Evolutionary conservation across 2,888 invertebrate species (phyloP).

Genomic region (Hyposoter dolosus): DNA sequence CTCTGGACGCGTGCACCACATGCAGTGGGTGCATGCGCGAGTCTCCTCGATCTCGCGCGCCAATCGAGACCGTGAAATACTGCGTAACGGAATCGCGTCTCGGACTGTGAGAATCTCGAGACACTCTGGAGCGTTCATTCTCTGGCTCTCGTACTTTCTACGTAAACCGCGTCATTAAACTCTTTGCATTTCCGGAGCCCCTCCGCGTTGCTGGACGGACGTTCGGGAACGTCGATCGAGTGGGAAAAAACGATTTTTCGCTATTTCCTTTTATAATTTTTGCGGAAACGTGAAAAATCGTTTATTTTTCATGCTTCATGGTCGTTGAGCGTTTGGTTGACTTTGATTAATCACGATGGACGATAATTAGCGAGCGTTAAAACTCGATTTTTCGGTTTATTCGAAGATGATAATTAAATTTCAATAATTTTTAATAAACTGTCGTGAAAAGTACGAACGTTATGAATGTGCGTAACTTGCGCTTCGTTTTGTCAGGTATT

Average conservation of each 20-base stretch:
- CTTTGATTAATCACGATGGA: not conserved
- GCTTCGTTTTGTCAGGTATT: constrained; percentile 26
- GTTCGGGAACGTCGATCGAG: not conserved
- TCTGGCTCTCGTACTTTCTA: constrained; percentile 25
- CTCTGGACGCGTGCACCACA: constrained; percentile 62
- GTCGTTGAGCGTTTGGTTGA: not conserved
- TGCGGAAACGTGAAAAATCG: not conserved
- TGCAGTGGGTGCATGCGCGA: constrained; percentile 55
- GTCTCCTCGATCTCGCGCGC: constrained; percentile 67
- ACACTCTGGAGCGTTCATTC: not conserved
- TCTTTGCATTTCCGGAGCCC: not conserved
- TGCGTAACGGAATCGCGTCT: constrained; percentile 64
- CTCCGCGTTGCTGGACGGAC: not conserved
- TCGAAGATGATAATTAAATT: not conserved
- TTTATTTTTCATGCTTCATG: not conserved
- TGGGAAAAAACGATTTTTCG: not conserved
- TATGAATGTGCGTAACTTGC: not conserved
- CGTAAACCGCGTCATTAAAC: not conserved
- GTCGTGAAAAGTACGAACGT: not conserved
- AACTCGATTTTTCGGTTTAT: constrained; percentile 2
- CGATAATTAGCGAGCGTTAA: not conserved
- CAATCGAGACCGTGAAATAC: constrained; percentile 69
- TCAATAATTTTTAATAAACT: constrained; percentile 24
- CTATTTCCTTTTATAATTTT: not conserved
- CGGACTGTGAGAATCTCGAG: constrained; percentile 53